phyloP scores from a whole-genome alignment of 2,797 vertebrate species.

The Trichosurus vulpecula region DNA sequence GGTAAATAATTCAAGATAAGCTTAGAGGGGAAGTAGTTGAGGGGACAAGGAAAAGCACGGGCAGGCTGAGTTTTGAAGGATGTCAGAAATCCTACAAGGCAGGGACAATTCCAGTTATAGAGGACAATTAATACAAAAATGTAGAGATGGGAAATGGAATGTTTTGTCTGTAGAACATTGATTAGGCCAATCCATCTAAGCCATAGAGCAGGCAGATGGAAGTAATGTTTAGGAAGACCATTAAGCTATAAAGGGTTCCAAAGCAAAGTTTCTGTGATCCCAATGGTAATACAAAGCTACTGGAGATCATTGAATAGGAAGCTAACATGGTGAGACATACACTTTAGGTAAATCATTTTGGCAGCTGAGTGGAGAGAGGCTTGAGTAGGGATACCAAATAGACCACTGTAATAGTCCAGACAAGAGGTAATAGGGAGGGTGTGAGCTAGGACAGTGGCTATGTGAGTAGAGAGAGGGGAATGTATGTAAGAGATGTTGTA shows the following conservation, averaged over 20 bases:
- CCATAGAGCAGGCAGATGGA: background rate
- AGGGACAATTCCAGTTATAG: background rate
- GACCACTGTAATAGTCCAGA: background rate
- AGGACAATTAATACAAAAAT: background rate
- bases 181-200: background rate
- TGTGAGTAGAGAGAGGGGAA: background rate
- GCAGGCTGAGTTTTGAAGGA: background rate
- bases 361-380: background rate
- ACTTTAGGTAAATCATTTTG: background rate
- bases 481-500: background rate
- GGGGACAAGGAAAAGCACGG: background rate
- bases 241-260: background rate
- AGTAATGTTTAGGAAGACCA: background rate
- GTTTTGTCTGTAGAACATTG: background rate
- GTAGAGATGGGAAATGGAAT: background rate
- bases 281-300: background rate
- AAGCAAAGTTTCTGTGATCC: background rate
- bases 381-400: background rate
- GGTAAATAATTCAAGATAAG: background rate
- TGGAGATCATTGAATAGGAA: background rate
- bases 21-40: too few relatives aligned
- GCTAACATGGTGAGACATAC: background rate
- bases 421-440: background rate
- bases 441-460: background rate
- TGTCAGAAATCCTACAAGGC: background rate